A percentile compares a stretch with the other conserved stretches of the same genome.
phyloP scores from a whole-genome alignment of 2,888 invertebrate species.

The Apamea monoglypha region DNA sequence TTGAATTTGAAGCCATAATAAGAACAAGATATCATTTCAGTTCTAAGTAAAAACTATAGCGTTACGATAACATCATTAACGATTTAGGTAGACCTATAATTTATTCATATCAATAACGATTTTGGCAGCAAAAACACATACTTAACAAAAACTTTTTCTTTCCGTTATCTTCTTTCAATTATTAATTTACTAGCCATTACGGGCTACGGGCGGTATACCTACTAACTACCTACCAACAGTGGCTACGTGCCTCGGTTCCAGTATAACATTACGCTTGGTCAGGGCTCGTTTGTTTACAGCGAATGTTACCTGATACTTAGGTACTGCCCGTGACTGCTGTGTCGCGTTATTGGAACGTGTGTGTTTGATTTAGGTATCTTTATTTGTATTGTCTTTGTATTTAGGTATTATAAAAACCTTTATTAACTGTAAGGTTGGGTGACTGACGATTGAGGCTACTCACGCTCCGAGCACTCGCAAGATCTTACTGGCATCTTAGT shows the following conservation, averaged over 20 bases:
- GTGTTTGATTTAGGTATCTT: conserved; percentile 20
- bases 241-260: conserved; percentile 53
- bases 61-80: neutral
- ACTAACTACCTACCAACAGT: conserved; percentile 4
- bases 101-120: conserved; percentile 21
- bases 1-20: too few relatives aligned
- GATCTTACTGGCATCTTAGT: neutral
- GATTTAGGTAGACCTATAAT: neutral
- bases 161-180: conserved; percentile 21
- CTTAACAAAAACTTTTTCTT: neutral
- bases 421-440: neutral
- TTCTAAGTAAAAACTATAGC: neutral
- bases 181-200: conserved; percentile 31
- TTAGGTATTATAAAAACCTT: neutral
- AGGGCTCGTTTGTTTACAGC: conserved; percentile 24
- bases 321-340: conserved; percentile 1
- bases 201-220: conserved; percentile 2
- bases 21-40: neutral
- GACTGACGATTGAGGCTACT: neutral
- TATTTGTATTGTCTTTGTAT: conserved; percentile 15
- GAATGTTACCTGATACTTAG: conserved; percentile 53
- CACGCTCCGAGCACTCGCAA: neutral
- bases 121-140: conserved; percentile 3
- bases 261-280: conserved; percentile 58
- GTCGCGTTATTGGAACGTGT: conserved; percentile 36